A percentile compares a stretch with the other conserved stretches of the same genome.
Evolutionary conservation across 2,797 vertebrate species (phyloP).

Genomic region (Acipenser transmontanus): DNA sequence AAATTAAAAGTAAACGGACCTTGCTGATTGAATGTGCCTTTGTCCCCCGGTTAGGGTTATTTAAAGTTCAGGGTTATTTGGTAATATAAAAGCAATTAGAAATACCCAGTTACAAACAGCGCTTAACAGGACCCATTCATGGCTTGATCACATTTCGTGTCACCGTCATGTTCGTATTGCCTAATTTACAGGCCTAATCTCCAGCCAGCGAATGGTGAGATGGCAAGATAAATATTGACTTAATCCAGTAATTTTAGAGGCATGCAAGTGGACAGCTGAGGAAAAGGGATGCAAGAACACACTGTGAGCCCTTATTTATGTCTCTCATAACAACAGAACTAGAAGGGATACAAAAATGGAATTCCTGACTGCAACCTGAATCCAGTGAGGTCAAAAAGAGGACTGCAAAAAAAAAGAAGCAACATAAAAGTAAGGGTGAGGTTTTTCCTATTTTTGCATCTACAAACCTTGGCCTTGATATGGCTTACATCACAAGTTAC

Average conservation of each 20-base stretch:
- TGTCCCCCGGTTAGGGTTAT: constrained; percentile 21
- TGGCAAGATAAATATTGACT: constrained; percentile 14
- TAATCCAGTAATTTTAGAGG: constrained; percentile 6
- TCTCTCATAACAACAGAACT: neutral
- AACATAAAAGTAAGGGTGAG: too few relatives aligned
- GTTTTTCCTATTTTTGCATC: too few relatives aligned
- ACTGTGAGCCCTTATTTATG: neutral
- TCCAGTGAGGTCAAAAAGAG: too few relatives aligned
- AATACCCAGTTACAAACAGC: constrained; percentile 21
- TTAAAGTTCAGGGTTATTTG: constrained; percentile 16
- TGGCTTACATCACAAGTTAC: too few relatives aligned
- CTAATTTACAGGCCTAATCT: constrained; percentile 29
- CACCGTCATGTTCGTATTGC: constrained; percentile 30
- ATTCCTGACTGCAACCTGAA: too few relatives aligned
- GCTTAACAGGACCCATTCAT: constrained; percentile 20
- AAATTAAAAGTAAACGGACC: neutral
- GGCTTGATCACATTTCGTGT: constrained; percentile 29
- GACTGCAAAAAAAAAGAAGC: too few relatives aligned
- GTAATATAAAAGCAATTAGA: constrained; percentile 24
- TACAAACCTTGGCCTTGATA: too few relatives aligned
- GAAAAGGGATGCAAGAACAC: neutral
- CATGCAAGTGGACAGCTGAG: neutral
- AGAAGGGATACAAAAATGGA: too few relatives aligned
- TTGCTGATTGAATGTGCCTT: constrained; percentile 3
- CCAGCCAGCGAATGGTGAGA: constrained; percentile 11